Percentiles rank a stretch among this genome's conserved stretches.
Conservation (phyloP, 2,888 invertebrate genomes). For the Metacarcinus magister region DNA sequence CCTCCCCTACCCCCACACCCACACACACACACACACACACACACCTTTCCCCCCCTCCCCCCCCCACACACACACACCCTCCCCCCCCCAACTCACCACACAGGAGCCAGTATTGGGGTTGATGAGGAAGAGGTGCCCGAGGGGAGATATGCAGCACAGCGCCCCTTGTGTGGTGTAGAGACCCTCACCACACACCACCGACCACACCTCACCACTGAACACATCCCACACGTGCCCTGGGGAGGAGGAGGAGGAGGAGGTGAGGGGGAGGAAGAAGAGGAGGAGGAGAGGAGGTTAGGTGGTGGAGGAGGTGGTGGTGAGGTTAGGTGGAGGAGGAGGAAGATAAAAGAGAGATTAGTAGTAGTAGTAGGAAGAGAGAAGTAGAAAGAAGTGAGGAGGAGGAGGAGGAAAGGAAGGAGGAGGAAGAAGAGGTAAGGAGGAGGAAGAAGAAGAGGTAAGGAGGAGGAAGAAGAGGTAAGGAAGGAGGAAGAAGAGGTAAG, state of each 20-base stretch:
- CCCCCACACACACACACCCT: background rate
- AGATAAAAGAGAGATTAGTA: background rate
- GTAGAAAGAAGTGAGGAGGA: background rate
- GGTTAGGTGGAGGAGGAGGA: background rate
- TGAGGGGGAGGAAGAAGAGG: background rate
- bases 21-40: background rate
- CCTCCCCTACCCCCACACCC: background rate
- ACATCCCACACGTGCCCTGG: slow-evolving; percentile 75
- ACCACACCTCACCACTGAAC: slow-evolving; percentile 70
- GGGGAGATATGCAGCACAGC: slow-evolving; percentile 85
- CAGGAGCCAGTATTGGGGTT: slow-evolving; percentile 83
- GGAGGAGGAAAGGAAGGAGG: background rate
- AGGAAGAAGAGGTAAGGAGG: background rate
- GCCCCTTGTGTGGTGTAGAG: slow-evolving; percentile 84
- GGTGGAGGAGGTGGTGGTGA: background rate
- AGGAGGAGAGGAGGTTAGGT: background rate
- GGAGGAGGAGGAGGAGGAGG: background rate
- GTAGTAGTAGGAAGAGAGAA: no score
- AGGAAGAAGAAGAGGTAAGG: background rate
- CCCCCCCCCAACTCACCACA: slow-evolving; percentile 80
- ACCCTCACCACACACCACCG: slow-evolving; percentile 83
- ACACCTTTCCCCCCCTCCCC: background rate
- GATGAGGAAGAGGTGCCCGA: slow-evolving; percentile 85
- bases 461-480: background rate
- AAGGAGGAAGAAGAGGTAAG: background rate